Conservation (phyloP, 2,113 vertebrate species). For the Coryphaenoides rupestris region DNA sequence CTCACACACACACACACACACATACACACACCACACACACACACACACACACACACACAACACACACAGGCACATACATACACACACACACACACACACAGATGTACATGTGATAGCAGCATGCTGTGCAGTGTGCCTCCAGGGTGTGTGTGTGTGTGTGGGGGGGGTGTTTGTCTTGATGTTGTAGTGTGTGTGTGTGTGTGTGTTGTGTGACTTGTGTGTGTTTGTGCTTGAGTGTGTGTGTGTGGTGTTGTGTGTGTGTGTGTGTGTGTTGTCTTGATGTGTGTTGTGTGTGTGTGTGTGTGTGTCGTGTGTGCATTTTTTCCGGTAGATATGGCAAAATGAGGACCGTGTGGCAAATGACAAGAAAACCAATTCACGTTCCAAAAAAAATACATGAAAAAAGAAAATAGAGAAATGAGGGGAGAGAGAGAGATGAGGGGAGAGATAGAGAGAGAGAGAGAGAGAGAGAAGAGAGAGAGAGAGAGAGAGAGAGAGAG, state of each 20-base stretch:
- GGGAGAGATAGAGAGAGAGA: neutral
- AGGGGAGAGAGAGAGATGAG: no score
- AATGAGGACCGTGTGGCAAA: neutral
- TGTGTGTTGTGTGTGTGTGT: neutral
- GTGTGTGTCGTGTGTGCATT: neutral
- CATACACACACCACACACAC: no score
- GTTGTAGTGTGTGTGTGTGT: conserved; percentile 12
- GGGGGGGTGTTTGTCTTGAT: no score
- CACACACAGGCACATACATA: no score
- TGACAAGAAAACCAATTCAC: neutral
- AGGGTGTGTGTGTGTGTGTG: conserved; percentile 26
- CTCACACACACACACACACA: no score
- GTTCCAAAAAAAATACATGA: no score
- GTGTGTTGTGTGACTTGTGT: conserved; percentile 24
- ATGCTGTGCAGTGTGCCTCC: conserved; percentile 34
- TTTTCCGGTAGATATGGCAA: neutral
- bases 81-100: conserved; percentile 7
- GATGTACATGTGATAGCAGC: conserved; percentile 33
- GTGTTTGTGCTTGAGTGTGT: conserved; percentile 9
- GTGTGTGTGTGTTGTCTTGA: neutral
- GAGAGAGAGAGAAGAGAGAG: no score
- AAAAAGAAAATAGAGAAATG: no score
- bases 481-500: no score
- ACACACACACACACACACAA: no score
- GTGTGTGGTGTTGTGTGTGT: neutral